Conservation (phyloP, 1,140 invertebrate genomes). For the Mesaphorura yosii region DNA sequence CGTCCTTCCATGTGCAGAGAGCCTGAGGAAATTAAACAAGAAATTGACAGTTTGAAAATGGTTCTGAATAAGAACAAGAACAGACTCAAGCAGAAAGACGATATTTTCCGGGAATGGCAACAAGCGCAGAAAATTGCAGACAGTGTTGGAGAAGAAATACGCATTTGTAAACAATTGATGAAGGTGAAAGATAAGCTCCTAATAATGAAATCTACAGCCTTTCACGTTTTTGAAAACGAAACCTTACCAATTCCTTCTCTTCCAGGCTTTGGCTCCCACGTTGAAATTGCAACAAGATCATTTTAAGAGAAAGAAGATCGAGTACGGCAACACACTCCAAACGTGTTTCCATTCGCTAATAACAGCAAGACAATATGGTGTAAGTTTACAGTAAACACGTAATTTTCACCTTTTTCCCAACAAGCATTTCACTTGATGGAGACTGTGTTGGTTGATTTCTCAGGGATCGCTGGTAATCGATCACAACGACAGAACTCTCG, state of each 20-base stretch:
- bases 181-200: neutral
- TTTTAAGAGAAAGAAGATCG: conserved; percentile 32
- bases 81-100: neutral
- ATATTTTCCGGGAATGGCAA: neutral
- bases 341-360: conserved; percentile 29
- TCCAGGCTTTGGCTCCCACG: neutral
- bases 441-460: conserved; percentile 28
- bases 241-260: neutral
- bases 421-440: conserved; percentile 3
- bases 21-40: conserved; percentile 31
- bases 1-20: no score
- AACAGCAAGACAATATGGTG: conserved; percentile 36
- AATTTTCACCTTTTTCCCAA: neutral
- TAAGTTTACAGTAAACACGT: conserved; percentile 42
- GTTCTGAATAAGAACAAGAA: conserved; percentile 2
- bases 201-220: neutral
- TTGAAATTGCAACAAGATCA: conserved; percentile 12
- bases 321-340: conserved; percentile 31
- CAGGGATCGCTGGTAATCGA: conserved; percentile 51
- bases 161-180: conserved; percentile 32
- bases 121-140: conserved; percentile 29
- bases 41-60: conserved; percentile 26
- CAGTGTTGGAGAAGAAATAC: conserved; percentile 33
- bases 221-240: neutral
- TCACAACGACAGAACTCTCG: conserved; percentile 43